A percentile compares a stretch with the other conserved stretches of the same genome.
Conservation (phyloP, 2,888 invertebrate species). For the Osmoderma eremita region DNA sequence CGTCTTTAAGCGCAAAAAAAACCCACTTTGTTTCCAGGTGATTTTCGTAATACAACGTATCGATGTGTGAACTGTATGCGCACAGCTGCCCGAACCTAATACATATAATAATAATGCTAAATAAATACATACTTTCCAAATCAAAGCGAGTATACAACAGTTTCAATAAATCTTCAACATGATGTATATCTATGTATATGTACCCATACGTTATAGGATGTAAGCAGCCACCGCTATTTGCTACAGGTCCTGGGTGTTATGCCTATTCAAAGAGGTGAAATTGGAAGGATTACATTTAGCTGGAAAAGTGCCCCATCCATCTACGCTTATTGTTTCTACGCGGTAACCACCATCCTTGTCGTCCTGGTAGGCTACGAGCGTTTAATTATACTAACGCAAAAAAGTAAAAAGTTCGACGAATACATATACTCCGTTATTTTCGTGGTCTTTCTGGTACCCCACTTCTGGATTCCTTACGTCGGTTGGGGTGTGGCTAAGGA, state of each 20-base stretch:
- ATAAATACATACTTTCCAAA: too few relatives aligned
- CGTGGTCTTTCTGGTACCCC: constrained; percentile 73
- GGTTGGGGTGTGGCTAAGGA: constrained; percentile 77
- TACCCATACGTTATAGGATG: too few relatives aligned
- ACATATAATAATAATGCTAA: too few relatives aligned
- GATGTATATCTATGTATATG: too few relatives aligned
- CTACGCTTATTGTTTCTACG: constrained; percentile 74
- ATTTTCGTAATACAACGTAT: too few relatives aligned
- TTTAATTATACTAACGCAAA: constrained; percentile 69
- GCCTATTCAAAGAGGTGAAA: constrained; percentile 66
- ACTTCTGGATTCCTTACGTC: constrained; percentile 77
- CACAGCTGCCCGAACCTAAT: too few relatives aligned
- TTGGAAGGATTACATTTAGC: constrained; percentile 70
- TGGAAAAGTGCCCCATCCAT: constrained; percentile 73
- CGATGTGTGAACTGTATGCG: too few relatives aligned
- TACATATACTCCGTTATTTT: constrained; percentile 76
- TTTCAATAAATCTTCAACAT: too few relatives aligned
- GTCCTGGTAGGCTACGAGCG: constrained; percentile 72
- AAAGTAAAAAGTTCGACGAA: constrained; percentile 72
- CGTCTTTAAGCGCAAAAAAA: too few relatives aligned
- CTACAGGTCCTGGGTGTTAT: constrained; percentile 71
- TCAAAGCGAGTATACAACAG: too few relatives aligned
- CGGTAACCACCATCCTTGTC: constrained; percentile 68
- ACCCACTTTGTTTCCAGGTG: too few relatives aligned
- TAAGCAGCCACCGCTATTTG: too few relatives aligned